Base-by-base conservation (phyloP, 2,888 invertebrate genomes). In the Hecatera dysodea region DNA sequence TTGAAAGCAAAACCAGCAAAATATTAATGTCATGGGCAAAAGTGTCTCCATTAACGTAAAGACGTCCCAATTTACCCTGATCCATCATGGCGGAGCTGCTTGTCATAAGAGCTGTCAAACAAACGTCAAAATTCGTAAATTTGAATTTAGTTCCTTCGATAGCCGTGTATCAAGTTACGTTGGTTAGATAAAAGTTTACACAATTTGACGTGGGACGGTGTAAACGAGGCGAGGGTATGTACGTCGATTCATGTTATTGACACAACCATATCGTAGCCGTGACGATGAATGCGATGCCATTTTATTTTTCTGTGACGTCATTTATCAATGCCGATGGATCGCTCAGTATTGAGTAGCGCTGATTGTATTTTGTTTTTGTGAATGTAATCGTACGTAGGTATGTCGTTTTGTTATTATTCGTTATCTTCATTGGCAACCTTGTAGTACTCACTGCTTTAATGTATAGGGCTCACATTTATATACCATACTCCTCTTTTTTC, bases 191-290 rank as follows among this genome's bases (percentile, higher is more conserved):
- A 19, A 67, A 67, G 76, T 81, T 81, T 75, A 76, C 72, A 76
- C 70, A 83, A 59, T 81, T 80, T 75, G 77, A 82, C 75, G 77
- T 62, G 59, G 50, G 57, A 44, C 73, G 67, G 15, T 48, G 71
- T 72, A 81, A 81, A 84, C 78, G 79, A 53, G 67, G 60, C n/a
- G n/a, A n/a, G n/a, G n/a, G n/a, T n/a, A n/a, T n/a, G 66, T 66
- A 70, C 67, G 55, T 61, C 57, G 69, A 70, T 73, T 75, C 50
- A 48, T 46, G 60, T 72, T 73, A 81, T 82, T 81, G 80, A 79
- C 63, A 73, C 57, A 79, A 52, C 72, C 74, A 71, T 82, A 79
- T 75, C 77, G 60, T 63, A 67, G 67, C 59, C 70, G 72, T 70
- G 67, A 24, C 72, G 48, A 72, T 73, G 55, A 71, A 79, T 66